Evolutionary conservation across 2,888 invertebrate species (phyloP), one percentile per base, ranked within the genome.

Genomic region (Temnothorax ravouxi): DNA sequence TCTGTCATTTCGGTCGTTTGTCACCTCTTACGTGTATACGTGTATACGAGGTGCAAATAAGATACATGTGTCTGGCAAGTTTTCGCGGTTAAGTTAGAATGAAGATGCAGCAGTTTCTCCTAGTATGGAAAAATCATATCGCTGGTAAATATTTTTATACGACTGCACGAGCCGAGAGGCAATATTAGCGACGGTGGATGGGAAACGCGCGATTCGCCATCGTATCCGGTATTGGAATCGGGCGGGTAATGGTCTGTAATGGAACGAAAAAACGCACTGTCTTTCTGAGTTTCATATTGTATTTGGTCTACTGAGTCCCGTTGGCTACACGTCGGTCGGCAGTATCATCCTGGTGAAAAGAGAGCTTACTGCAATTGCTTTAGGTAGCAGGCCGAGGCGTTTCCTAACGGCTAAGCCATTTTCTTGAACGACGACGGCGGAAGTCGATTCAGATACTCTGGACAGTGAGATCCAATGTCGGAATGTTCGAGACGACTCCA

Each of bases 371-470:
- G 64, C 84, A 85, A 87, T 86, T 87, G 87, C 87, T 85, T 87
- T 83, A 67, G 71, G 74, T 79, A 79, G 74, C 71, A 54, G 80
- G 74, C 62, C 83, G 84, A 82, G 84, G 90, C 83, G 88, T 86
- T 83, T 44, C 84, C 79, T 86, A 87, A 87, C 84, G 76, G 83
- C 72, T 80, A 83, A 85, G 84, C 84, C 83, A 89, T 89, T 84
- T 74, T 80, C 34, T 76, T 66, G 61, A 54, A 88, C 84, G 89
- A 90, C 88, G 79, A 81, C 82, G 77, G 47, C 82, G 77, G 47
- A 69, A 79, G 84, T 84, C 83, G 82, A 88, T 86, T 83, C 82
- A 80, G 64, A 50, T 69, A 56, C 83, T 83, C 64, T 66, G 79
- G 47, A 69, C 79, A 80, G 79, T 18, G 34, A 79, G 74, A 79